Conservation (phyloP, 2,888 invertebrate genomes). For the Acanthosepion pharaonis region DNA sequence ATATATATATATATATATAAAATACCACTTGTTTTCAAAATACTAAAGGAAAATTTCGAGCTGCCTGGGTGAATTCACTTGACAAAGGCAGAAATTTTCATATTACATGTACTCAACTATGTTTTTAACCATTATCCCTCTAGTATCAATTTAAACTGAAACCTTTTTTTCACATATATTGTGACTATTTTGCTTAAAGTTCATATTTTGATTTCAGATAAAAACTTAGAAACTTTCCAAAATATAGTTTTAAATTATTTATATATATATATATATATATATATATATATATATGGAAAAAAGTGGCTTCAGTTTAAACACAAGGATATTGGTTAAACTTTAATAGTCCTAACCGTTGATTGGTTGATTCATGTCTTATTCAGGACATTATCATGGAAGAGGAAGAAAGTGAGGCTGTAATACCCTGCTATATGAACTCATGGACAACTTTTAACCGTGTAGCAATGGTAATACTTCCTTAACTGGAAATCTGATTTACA, state of each 20-base stretch:
- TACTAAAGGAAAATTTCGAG: not conserved
- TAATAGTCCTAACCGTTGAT: not conserved
- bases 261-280: too few species aligned
- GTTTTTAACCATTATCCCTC: not conserved
- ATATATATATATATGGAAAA: too few species aligned
- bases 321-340: not conserved
- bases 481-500: not conserved
- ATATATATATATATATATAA: too few species aligned
- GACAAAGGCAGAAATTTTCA: not conserved
- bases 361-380: slow-evolving; percentile 23
- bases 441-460: not conserved
- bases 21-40: too few species aligned
- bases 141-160: too few species aligned
- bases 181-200: too few species aligned
- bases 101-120: not conserved
- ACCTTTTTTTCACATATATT: too few species aligned
- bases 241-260: too few species aligned
- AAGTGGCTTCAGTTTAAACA: too few species aligned
- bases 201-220: too few species aligned
- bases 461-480: not conserved
- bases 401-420: not conserved
- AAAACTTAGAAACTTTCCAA: too few species aligned
- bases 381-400: slow-evolving; percentile 8
- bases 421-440: not conserved
- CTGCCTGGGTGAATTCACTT: not conserved